A percentile compares a stretch with the other conserved stretches of the same genome.
phyloP scores from a whole-genome alignment of 2,113 vertebrate genomes.

The Myotis davidii region DNA sequence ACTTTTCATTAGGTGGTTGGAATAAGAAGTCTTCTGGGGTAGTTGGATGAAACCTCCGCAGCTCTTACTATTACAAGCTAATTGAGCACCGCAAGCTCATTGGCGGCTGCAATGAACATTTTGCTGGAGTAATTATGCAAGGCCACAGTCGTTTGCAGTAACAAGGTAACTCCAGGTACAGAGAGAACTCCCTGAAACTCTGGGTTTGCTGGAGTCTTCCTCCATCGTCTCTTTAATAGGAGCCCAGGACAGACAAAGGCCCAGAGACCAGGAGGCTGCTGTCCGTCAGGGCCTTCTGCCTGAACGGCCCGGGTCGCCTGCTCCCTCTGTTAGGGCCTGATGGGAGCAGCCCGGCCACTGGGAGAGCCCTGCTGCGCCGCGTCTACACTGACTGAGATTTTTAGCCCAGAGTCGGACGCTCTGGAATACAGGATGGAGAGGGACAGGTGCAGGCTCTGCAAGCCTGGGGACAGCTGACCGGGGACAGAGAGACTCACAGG shows the following conservation, averaged over 20 bases:
- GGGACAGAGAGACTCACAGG: background rate
- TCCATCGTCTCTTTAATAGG: background rate
- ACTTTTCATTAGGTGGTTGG: constrained; percentile 77
- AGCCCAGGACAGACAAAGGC: constrained; percentile 1
- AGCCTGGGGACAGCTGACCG: background rate
- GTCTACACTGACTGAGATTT: background rate
- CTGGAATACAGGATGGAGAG: background rate
- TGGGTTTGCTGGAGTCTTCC: constrained; percentile 22
- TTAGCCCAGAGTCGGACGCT: background rate
- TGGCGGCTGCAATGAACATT: constrained; percentile 53
- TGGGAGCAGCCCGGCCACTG: background rate
- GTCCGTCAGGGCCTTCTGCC: background rate
- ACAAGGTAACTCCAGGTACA: constrained; percentile 73
- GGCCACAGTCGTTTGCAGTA: constrained; percentile 59
- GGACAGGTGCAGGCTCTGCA: background rate
- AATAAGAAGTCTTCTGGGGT: constrained; percentile 76
- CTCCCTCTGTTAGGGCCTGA: background rate
- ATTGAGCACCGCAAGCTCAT: constrained; percentile 71
- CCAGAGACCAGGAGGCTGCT: background rate
- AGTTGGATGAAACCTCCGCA: constrained; percentile 46
- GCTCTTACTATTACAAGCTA: constrained; percentile 72
- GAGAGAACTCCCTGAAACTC: constrained; percentile 34
- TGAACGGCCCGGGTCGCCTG: background rate
- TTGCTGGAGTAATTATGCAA: constrained; percentile 70
- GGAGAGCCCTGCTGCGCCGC: background rate